Evolutionary conservation across 1,140 invertebrate genomes (phyloP), one percentile per base, ranked within the genome.

Genomic region (Drosophila oshimai): DNA sequence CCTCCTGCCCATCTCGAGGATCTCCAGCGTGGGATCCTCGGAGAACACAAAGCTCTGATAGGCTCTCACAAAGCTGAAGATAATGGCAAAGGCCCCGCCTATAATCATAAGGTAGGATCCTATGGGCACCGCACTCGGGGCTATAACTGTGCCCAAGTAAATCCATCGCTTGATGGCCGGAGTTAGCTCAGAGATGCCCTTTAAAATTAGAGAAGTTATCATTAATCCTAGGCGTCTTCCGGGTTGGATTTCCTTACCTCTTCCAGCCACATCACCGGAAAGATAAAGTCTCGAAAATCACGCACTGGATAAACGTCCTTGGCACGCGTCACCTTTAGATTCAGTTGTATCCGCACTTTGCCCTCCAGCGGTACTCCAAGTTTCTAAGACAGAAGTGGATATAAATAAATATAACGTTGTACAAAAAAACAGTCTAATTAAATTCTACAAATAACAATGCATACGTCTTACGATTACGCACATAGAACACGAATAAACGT

Each of bases 211-310:
- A 2, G 17, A 9, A 9, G 6, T 24, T 3, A n/a, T 2, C 10
- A 41, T 29, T 6, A 10, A n/a, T 39, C 36, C n/a, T 17, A 15
- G 22, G 9, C 18, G 17, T 65, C 6, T 22, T 6, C 2, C 15
- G 4, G 6, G 9, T 22, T 4, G 9, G 37, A n/a, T n/a, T 90
- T 3, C 2, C 62, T 92, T 91, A 95, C 95, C 92, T 97, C 96
- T 92, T 97, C 95, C 0, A 97, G 61, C 96, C 96, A 97, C 94
- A 97, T 96, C 26, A 97, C 93, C 0, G 96, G 96, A 89, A 97
- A 97, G 0, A 96, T 92, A 33, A 97, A 96, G 78, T 94, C 94
- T 0, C 95, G 95, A 73, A 98, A 96, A 47, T 95, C 94, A 51
- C 94, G 91, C 6, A 96, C 95, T 15, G 93, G 93, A 36, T 93